Base-by-base conservation (phyloP, 2,797 vertebrate species). In the Molossus alvarezi region DNA sequence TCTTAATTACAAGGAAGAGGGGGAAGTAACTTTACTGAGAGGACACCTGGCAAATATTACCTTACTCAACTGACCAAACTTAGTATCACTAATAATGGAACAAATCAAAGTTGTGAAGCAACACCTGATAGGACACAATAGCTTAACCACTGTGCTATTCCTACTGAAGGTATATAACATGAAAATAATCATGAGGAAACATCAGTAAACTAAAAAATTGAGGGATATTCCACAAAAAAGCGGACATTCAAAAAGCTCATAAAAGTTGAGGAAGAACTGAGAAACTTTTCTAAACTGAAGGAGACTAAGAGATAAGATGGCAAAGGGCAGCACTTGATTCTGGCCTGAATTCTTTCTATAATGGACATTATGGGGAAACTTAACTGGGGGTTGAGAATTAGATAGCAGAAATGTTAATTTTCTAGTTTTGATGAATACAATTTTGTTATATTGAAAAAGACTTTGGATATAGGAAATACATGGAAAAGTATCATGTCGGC, bases 181-280 rank as follows among this genome's bases (percentile, higher is more conserved):
- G 4, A 64, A 85, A 75, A 65, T 65, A 92, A 80, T 55, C 21
- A 58, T 33, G n/a, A 81, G 25, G 37, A 85, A 71, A 29, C 17
- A 13, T 62, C 23, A 81, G 37, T 29, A 85, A 88, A 65, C 88
- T 4, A 76, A 3, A 92, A 72, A 77, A 91, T 8, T 20, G 55
- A 88, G n/a, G 53, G 20, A 67, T 53, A 92, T 81, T 76, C 48
- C 55, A 91, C 60, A 48, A 72, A 91, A 79, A 60, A 72, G 48
- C 25, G 82, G 55, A 77, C 69, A 69, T 90, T 85, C 48, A 82
- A 85, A 92, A 94, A 73, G 25, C 37, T 81, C 48, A 92, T 53
- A 57, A 45, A 93, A 76, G 9, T 79, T 75, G 33, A 95, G 29
- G 21, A 60, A 92, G 53, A 96, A 41, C n/a, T 80, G 55, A 93